These are phyloP conservation scores for Clostera curtula DNA, from an alignment of 2,888 invertebrate species.

Conservation along the genomic window DNA sequence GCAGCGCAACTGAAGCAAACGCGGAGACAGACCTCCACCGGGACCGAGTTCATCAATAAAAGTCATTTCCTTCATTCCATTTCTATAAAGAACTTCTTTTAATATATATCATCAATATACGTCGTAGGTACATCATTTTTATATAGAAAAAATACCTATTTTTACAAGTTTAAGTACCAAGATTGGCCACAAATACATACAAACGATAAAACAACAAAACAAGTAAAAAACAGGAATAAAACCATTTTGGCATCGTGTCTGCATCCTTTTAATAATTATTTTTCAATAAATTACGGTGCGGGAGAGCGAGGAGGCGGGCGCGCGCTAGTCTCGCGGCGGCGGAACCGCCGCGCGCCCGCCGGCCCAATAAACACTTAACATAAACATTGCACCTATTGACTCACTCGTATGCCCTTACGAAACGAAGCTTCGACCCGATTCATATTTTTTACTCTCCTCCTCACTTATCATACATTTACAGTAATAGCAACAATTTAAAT, in stretches of 20 bases:
- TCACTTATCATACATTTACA: slow-evolving; percentile 66
- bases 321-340: slow-evolving; percentile 16
- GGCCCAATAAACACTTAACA: slow-evolving; percentile 49
- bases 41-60: slow-evolving; percentile 59
- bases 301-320: slow-evolving; percentile 11
- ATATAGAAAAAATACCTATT: slow-evolving; percentile 74
- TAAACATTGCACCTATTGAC: slow-evolving; percentile 72
- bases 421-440: slow-evolving; percentile 66
- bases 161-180: slow-evolving; percentile 74
- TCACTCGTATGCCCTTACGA: slow-evolving; percentile 64
- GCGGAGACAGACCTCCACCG: slow-evolving; percentile 19
- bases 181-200: slow-evolving; percentile 72
- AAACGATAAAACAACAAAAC: slow-evolving; percentile 72
- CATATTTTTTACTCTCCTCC: slow-evolving; percentile 60
- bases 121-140: slow-evolving; percentile 71
- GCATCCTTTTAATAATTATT: slow-evolving; percentile 61
- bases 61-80: slow-evolving; percentile 63
- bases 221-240: slow-evolving; percentile 73
- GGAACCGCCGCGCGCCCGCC: slow-evolving; percentile 21
- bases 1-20: slow-evolving; percentile 1
- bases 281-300: slow-evolving; percentile 50
- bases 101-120: slow-evolving; percentile 69
- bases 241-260: slow-evolving; percentile 74
- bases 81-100: slow-evolving; percentile 70
- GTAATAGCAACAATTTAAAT: slow-evolving; percentile 69